Base-by-base conservation (phyloP, 1,140 invertebrate genomes). In the Xylocopa sonorina region DNA sequence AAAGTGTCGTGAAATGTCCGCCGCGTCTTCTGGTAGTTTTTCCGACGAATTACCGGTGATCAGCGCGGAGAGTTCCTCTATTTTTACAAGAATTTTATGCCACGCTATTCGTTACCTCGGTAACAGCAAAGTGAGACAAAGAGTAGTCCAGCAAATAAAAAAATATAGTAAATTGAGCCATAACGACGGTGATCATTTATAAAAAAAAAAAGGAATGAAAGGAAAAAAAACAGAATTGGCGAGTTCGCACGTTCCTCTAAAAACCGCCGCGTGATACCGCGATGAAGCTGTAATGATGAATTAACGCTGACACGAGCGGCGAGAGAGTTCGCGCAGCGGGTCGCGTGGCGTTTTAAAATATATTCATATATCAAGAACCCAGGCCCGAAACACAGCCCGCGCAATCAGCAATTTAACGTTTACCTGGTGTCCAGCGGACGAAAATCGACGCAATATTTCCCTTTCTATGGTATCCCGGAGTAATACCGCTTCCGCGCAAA, bases 361-460 rank as follows among this genome's bases (percentile, higher is more conserved):
- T 58, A 63, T 51, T 64, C 43, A 55, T 55, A 57, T n/a, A 58
- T 32, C 53, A 58, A 72, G 21, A 53, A 41, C 27, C 16, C 18
- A 0, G 7, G 18, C 10, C 43, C 18, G n/a, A 6, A 27, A 58
- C 53, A 41, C 18, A 64, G 43, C 12, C 18, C 74, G 43, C 12
- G 43, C 16, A 68, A 46, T 68, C 53, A 29, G 27, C 53, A 48
- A 77, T 77, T 69, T 58, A 75, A 53, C 62, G 48, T 32, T 74
- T 50, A 66, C 48, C 24, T n/a, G 9, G 21, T 16, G n/a, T n/a
- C n/a, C 43, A n/a, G 32, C 27, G 43, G 38, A 3, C 7, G 46
- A 38, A 68, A 69, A 34, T 69, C 66, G 74, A 38, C 46, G 66
- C 66, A 48, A 77, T 68, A 77, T 77, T 77, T 69, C 66, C 29